A percentile compares a stretch with the other conserved stretches of the same genome.
These are phyloP conservation scores for Lasioglossum vierecki DNA, from an alignment of 2,888 invertebrate genomes.

Conservation along the genomic window DNA sequence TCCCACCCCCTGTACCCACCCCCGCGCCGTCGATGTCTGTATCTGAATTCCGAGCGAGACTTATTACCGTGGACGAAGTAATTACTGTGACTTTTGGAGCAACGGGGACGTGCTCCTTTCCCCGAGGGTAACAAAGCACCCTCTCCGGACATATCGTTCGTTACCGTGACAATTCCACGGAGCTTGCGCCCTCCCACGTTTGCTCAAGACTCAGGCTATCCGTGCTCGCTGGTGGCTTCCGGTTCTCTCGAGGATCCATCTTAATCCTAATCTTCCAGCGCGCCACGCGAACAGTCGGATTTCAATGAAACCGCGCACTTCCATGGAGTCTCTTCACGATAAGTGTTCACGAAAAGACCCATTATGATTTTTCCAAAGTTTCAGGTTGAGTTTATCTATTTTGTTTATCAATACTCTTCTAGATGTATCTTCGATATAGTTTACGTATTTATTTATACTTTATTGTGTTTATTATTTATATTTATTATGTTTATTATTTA, in stretches of 20 bases:
- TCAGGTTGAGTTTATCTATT: fast-evolving
- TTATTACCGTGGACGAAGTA: slow-evolving; percentile 32
- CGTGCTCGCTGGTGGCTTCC: neutral
- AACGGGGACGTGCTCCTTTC: neutral
- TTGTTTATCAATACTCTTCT: neutral
- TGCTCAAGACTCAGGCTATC: neutral
- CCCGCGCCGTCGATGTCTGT: slow-evolving; percentile 29
- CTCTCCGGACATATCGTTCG: neutral
- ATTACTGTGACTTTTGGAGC: slow-evolving; percentile 37
- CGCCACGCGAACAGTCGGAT: neutral
- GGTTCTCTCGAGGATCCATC: neutral
- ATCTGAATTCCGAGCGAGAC: slow-evolving; percentile 31
- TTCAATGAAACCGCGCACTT: neutral
- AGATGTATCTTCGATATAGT: too few species aligned
- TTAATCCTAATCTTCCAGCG: neutral
- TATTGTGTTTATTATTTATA: too few species aligned
- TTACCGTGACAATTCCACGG: neutral
- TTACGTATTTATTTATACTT: too few species aligned
- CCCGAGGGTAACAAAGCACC: neutral
- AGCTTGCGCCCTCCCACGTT: neutral
- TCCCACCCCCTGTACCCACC: neutral
- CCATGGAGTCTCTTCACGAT: neutral
- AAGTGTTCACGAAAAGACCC: neutral
- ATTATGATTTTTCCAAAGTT: neutral
- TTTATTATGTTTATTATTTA: too few species aligned